phyloP scores from a whole-genome alignment of 23 tunicate genomes.

The Trididemnum miniatum region DNA sequence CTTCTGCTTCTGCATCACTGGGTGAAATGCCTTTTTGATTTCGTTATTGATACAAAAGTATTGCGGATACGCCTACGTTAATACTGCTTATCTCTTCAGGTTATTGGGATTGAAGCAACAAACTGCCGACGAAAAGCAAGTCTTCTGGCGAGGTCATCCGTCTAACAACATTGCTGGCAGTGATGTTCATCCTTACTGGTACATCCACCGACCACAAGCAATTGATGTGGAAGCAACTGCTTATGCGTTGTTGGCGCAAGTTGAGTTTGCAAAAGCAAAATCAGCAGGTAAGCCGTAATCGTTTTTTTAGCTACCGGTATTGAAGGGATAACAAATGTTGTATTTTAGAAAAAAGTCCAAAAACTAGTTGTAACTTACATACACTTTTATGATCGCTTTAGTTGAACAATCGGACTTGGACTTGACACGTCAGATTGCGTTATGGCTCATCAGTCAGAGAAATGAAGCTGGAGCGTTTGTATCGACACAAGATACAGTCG shows the following conservation, averaged over 20 bases:
- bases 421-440: constrained; percentile 35
- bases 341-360: no score
- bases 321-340: no score
- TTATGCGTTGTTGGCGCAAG: constrained; percentile 53
- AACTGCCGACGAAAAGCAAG: background rate
- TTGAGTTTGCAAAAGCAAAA: constrained; percentile 9
- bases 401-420: constrained; percentile 36
- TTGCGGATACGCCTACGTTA: no score
- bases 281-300: background rate
- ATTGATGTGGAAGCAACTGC: constrained; percentile 64
- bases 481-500: constrained; percentile 66
- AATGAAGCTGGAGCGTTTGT: constrained; percentile 57
- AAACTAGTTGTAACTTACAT: no score
- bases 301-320: no score
- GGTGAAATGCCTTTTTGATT: no score
- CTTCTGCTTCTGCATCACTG: no score
- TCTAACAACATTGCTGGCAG: constrained; percentile 49
- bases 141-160: constrained; percentile 59
- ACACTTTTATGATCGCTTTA: background rate
- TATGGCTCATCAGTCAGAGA: constrained; percentile 61
- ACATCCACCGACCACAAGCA: constrained; percentile 37
- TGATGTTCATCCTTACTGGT: constrained; percentile 70
- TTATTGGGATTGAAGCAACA: background rate
- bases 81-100: no score
- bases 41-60: no score